A percentile compares a stretch with the other conserved stretches of the same genome.
Evolutionary conservation across 2,888 invertebrate species (phyloP).

Genomic region (Trachelus tabidus): DNA sequence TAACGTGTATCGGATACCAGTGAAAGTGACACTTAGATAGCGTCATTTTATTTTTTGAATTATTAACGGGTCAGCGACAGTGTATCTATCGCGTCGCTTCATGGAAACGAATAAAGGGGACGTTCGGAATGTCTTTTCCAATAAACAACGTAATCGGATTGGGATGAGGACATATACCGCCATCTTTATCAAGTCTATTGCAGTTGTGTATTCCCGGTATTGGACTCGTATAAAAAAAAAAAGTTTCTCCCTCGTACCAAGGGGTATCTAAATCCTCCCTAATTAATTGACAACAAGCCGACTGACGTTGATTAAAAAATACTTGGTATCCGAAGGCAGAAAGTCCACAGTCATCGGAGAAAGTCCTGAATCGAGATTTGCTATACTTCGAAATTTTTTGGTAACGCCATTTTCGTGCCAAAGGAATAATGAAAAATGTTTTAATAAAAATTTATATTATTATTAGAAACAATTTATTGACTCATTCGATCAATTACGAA

Average conservation of each 20-base stretch:
- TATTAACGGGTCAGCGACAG: neutral
- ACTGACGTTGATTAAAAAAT: slow-evolving; percentile 1
- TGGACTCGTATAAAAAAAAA: neutral
- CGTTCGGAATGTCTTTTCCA: slow-evolving; percentile 8
- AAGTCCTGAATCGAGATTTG: neutral
- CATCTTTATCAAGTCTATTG: slow-evolving; percentile 14
- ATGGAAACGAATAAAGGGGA: neutral
- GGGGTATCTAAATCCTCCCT: slow-evolving; percentile 11
- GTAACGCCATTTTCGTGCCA: neutral
- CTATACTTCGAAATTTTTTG: fast-evolving
- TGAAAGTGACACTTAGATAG: neutral
- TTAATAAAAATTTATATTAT: neutral
- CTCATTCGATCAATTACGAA: neutral
- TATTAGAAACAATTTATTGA: neutral
- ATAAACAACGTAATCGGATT: slow-evolving; percentile 31
- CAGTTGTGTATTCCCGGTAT: neutral
- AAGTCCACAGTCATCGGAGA: neutral
- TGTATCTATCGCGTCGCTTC: neutral
- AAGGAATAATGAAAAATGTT: neutral
- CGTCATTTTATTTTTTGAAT: neutral
- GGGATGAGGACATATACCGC: slow-evolving; percentile 18
- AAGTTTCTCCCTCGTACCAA: neutral
- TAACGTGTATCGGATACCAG: neutral
- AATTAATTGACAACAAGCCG: slow-evolving; percentile 13
- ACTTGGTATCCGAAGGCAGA: neutral